Conservation (phyloP, 2,113 vertebrate species). For the Salvelinus alpinus region DNA sequence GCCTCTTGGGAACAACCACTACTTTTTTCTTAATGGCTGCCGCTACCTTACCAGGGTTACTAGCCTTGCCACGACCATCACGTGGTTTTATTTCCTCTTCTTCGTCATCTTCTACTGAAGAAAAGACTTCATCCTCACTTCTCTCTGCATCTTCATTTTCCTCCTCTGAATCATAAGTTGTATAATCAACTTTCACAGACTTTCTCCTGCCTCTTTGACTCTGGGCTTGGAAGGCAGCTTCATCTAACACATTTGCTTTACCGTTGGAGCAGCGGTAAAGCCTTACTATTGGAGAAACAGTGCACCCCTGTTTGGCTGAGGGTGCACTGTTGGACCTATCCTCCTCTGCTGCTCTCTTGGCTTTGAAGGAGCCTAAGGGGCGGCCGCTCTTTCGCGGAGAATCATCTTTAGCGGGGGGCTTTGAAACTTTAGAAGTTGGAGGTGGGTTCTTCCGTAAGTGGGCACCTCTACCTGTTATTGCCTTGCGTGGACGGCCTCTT, state of each 20-base stretch:
- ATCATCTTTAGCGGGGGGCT: background rate
- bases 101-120: background rate
- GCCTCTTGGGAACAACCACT: conserved; percentile 13
- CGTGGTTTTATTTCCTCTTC: no score
- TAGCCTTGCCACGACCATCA: no score
- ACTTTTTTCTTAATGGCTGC: conserved; percentile 3
- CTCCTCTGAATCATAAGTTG: background rate
- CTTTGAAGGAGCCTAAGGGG: conserved; percentile 22
- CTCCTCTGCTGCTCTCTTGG: conserved; percentile 11
- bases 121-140: conserved; percentile 37
- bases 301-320: conserved; percentile 3
- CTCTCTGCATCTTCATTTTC: conserved; percentile 8
- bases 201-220: background rate
- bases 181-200: background rate
- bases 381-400: conserved; percentile 54
- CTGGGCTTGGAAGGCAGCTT: background rate
- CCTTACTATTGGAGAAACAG: background rate
- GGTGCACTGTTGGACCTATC: background rate
- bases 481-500: conserved; percentile 66
- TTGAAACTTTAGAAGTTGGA: background rate
- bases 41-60: background rate
- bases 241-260: background rate
- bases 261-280: conserved; percentile 15
- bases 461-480: conserved; percentile 51
- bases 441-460: conserved; percentile 49